Conservation (phyloP, 2,888 invertebrate species). For the Agrochola lota region DNA sequence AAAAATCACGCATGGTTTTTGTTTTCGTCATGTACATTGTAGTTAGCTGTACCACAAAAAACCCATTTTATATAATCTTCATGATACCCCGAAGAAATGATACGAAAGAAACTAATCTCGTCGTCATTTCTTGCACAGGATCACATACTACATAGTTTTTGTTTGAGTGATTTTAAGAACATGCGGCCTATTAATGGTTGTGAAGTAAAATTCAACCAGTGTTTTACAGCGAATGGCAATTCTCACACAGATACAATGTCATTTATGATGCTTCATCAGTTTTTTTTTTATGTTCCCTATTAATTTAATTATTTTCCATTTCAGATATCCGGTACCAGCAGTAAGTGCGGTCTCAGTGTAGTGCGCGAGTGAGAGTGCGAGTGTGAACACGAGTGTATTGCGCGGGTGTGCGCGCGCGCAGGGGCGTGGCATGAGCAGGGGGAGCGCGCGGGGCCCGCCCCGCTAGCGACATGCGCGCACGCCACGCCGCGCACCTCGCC, state of each 20-base stretch:
- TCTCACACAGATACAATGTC: slow-evolving; percentile 22
- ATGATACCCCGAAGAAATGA: background rate
- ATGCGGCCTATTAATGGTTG: slow-evolving; percentile 11
- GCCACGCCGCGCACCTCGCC: slow-evolving; percentile 78
- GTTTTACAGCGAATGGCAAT: slow-evolving; percentile 28
- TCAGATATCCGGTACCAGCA: slow-evolving; percentile 36
- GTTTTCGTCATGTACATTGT: background rate
- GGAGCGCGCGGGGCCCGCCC: slow-evolving; percentile 75
- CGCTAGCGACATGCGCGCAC: slow-evolving; percentile 83
- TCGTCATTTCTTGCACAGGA: background rate
- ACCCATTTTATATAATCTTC: background rate
- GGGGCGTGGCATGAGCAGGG: slow-evolving; percentile 62
- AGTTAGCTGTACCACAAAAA: background rate
- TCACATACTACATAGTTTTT: background rate
- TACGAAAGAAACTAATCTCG: background rate
- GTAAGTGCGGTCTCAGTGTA: slow-evolving; percentile 52
- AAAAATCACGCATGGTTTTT: background rate
- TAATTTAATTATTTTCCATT: slow-evolving; percentile 6
- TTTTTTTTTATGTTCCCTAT: background rate
- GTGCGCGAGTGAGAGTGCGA: slow-evolving; percentile 65
- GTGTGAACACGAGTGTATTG: slow-evolving; percentile 59
- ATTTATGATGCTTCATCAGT: background rate
- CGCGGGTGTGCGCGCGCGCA: slow-evolving; percentile 60
- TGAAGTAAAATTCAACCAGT: background rate
- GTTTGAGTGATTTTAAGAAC: background rate